Evolutionary conservation across 2,888 invertebrate species (phyloP).

Genomic region (Drosophila algonquin): DNA sequence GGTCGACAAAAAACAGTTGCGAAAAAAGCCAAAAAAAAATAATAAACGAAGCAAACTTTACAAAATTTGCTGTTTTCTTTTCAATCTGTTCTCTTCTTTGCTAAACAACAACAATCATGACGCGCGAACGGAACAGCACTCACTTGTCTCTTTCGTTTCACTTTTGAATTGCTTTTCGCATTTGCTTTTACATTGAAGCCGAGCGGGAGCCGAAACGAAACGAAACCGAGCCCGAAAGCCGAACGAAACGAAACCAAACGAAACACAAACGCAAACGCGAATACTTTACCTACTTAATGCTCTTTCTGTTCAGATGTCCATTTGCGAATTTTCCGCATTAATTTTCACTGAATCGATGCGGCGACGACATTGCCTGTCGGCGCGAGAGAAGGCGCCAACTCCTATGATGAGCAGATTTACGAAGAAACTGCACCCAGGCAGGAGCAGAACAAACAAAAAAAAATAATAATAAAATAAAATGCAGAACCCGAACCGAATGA

Average conservation of each 20-base stretch:
- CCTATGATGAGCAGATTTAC: constrained; percentile 38
- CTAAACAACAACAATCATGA: constrained; percentile 28
- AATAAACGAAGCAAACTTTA: constrained; percentile 17
- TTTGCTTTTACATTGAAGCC: constrained; percentile 34
- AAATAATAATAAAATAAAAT: constrained; percentile 77
- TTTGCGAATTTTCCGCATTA: constrained; percentile 74
- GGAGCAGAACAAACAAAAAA: constrained; percentile 68
- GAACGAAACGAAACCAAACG: constrained; percentile 21
- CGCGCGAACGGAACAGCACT: constrained; percentile 43
- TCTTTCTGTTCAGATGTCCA: constrained; percentile 62
- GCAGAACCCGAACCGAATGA: constrained; percentile 77
- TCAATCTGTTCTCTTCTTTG: constrained; percentile 31
- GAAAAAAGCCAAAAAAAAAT: constrained; percentile 5
- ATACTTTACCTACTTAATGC: constrained; percentile 72
- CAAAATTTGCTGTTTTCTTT: constrained; percentile 28
- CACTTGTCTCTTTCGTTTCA: constrained; percentile 49
- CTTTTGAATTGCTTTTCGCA: constrained; percentile 43
- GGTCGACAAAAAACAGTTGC: constrained; percentile 19
- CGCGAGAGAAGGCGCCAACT: constrained; percentile 33
- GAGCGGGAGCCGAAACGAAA: constrained; percentile 21
- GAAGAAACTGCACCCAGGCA: constrained; percentile 64
- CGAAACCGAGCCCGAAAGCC: constrained; percentile 23
- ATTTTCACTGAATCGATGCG: constrained; percentile 41
- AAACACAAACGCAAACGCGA: constrained; percentile 30
- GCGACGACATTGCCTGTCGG: constrained; percentile 27